phyloP scores from a whole-genome alignment of 2,113 vertebrate species.

The Calypte anna region DNA sequence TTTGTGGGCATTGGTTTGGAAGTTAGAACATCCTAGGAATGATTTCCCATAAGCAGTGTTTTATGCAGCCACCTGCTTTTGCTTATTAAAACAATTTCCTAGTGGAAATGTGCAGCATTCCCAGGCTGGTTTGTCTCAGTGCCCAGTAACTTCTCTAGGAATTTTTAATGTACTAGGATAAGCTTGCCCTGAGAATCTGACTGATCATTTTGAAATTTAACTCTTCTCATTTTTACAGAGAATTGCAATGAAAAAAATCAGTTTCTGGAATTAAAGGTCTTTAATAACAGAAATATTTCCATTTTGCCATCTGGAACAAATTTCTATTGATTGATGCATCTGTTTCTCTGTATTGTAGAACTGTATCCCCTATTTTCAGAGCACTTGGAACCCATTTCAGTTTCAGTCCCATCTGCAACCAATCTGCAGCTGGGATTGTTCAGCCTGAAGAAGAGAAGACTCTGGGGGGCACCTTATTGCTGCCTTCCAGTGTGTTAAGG shows the following conservation, averaged over 20 bases:
- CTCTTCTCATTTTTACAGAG: not conserved
- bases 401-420: not conserved
- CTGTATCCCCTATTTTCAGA: not conserved
- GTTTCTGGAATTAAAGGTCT: not conserved
- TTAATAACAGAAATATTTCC: not conserved
- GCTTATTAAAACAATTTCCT: not conserved
- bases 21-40: not conserved
- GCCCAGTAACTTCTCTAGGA: not conserved
- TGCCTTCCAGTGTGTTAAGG: too few species aligned
- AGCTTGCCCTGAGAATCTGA: not conserved
- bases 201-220: not conserved
- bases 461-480: too few species aligned
- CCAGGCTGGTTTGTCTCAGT: not conserved
- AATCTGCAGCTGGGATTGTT: too few species aligned
- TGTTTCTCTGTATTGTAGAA: not conserved
- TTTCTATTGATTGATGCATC: not conserved
- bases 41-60: not conserved
- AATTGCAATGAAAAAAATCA: not conserved
- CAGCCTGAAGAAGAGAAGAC: too few species aligned
- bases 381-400: not conserved
- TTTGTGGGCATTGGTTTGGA: not conserved
- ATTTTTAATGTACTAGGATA: not conserved
- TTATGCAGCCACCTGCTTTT: not conserved
- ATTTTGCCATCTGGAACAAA: not conserved
- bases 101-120: not conserved